These are phyloP conservation scores for Drosophila quinaria DNA, from an alignment of 2,888 invertebrate genomes.

Conservation along the genomic window DNA sequence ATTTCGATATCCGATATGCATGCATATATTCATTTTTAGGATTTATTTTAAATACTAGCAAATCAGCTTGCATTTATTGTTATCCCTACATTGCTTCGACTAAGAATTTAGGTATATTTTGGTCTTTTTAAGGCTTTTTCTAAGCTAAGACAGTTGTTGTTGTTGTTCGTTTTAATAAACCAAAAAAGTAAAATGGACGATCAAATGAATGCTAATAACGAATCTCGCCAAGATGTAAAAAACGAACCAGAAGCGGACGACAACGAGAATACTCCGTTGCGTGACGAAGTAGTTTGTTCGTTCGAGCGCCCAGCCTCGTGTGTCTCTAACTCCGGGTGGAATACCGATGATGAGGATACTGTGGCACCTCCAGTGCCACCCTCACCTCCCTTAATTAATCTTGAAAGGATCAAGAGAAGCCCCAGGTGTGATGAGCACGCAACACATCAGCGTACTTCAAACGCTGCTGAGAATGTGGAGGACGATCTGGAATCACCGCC, in stretches of 20 bases:
- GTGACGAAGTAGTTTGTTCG: neutral
- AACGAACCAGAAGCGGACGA: constrained; percentile 3
- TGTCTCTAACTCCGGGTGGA: neutral
- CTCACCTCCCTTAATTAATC: neutral
- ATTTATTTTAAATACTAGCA: neutral
- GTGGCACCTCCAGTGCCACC: neutral
- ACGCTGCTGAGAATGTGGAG: neutral
- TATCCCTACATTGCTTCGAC: neutral
- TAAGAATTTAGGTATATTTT: neutral
- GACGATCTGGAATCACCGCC: neutral
- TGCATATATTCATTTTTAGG: neutral
- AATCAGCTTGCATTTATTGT: neutral
- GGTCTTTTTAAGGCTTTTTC: neutral
- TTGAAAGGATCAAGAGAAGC: neutral
- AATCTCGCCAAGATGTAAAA: neutral
- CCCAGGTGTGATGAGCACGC: neutral
- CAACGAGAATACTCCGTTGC: constrained; percentile 26
- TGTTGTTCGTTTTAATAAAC: neutral
- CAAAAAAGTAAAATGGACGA: constrained; percentile 1
- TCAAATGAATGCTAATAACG: neutral
- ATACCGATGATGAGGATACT: neutral
- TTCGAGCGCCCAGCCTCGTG: neutral
- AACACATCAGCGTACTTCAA: too few relatives aligned
- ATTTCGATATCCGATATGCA: too few relatives aligned
- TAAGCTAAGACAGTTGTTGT: neutral